These are phyloP conservation scores for Melieria omissa DNA, from an alignment of 2,888 invertebrate genomes.

Conservation along the genomic window DNA sequence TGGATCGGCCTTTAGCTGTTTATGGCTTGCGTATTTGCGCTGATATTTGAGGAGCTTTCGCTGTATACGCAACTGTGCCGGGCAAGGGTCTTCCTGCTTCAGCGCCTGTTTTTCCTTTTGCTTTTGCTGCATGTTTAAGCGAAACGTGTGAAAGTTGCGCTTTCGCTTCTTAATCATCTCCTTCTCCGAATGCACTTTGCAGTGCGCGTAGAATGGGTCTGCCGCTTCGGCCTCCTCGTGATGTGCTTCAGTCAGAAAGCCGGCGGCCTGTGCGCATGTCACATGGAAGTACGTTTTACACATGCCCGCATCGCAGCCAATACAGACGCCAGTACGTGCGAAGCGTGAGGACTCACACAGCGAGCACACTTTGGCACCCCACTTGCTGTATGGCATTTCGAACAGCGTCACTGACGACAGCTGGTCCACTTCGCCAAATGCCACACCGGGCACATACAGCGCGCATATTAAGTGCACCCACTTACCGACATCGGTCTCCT, in stretches of 20 bases:
- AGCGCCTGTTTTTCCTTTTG: constrained; percentile 54
- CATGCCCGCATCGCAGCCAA: constrained; percentile 98
- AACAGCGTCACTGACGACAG: constrained; percentile 92
- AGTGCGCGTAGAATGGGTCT: constrained; percentile 97
- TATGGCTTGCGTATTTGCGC: constrained; percentile 82
- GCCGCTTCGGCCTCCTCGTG: constrained; percentile 91
- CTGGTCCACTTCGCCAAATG: constrained; percentile 94
- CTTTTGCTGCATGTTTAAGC: constrained; percentile 83
- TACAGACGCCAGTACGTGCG: constrained; percentile 93
- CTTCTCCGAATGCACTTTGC: constrained; percentile 94
- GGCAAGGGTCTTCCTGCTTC: constrained; percentile 67
- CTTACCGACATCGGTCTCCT: constrained; percentile 96
- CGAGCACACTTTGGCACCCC: constrained; percentile 93
- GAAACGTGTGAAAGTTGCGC: constrained; percentile 85
- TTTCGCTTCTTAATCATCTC: constrained; percentile 82
- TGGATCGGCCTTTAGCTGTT: constrained; percentile 79
- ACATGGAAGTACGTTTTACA: constrained; percentile 98
- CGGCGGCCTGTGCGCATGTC: constrained; percentile 95
- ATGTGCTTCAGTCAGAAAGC: constrained; percentile 91
- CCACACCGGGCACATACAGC: constrained; percentile 95
- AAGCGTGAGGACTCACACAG: constrained; percentile 89
- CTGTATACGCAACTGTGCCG: constrained; percentile 80
- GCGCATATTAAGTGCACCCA: constrained; percentile 99
- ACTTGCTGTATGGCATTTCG: constrained; percentile 97
- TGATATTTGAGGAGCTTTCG: constrained; percentile 86